Base-by-base conservation (phyloP, 2,113 vertebrate species). In the Eublepharis macularius region DNA sequence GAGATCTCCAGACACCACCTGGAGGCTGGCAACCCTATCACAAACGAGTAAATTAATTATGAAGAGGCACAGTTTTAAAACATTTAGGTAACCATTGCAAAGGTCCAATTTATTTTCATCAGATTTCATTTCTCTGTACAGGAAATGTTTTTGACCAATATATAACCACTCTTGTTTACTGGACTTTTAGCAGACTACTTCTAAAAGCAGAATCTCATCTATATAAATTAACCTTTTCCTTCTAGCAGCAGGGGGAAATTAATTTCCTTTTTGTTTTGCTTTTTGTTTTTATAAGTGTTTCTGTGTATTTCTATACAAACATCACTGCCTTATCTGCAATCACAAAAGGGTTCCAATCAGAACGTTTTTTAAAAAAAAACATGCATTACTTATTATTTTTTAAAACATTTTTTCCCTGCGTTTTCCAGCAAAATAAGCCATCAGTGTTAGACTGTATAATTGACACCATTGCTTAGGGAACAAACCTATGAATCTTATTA, bases 401-500 rank as follows among this genome's bases (percentile, higher is more conserved):
- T 88, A 94, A 93, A 78, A 81, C 80, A n/a, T 36, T 57, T 21
- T 29, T 88, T 93, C 93, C 85, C 78, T 17, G 80, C 85, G 79
- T 93, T 95, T 93, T 90, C 89, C 75, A 93, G 90, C 86, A 95
- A 95, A 95, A 95, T 94, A 94, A 95, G 93, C 94, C 94, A 93
- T 93, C 94, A 90, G 91, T 70, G 94, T 93, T 95, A 93, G 85
- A 90, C 95, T 93, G 94, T 93, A 84, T 95, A 93, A 95, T 91
- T 95, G 96, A 96, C 95, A 94, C 91, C 84, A 93, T 92, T 95
- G 94, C 94, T 96, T 94, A 94, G 95, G 94, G 95, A 96, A 94
- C 93, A 93, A 95, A 93, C 94, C 95, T 96, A 95, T 94, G 95
- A 97, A 96, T 96, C 94, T 96, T 96, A 96, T 96, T 96, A 95